phyloP scores from a whole-genome alignment of 2,888 invertebrate species.

The Agelastica alni region DNA sequence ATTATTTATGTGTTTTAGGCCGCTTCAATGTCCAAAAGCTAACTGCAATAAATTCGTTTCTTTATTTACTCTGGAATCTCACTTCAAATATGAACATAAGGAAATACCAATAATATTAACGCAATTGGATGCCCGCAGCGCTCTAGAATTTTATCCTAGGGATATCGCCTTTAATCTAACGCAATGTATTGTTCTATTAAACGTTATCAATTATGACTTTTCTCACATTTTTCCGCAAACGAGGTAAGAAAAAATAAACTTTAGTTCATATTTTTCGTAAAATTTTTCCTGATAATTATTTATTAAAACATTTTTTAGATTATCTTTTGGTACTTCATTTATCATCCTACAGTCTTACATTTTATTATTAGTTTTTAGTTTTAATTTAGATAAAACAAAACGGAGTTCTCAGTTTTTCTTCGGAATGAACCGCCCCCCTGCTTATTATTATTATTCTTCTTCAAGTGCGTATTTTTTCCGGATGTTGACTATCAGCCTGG shows the following conservation, averaged over 20 bases:
- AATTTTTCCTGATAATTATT: too few species aligned
- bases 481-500: too few species aligned
- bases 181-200: slow-evolving; percentile 45
- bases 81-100: slow-evolving; percentile 63
- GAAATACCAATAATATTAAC: slow-evolving; percentile 47
- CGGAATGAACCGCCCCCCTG: too few species aligned
- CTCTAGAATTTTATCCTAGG: slow-evolving; percentile 46
- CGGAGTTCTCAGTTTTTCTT: too few species aligned
- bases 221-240: slow-evolving; percentile 29
- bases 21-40: slow-evolving; percentile 59
- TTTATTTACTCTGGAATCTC: slow-evolving; percentile 59
- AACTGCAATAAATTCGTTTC: slow-evolving; percentile 61
- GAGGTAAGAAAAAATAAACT: slow-evolving; percentile 29
- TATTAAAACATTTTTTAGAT: too few species aligned
- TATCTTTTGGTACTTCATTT: too few species aligned
- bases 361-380: too few species aligned
- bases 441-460: too few species aligned
- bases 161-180: slow-evolving; percentile 44
- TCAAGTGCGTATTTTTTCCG: too few species aligned
- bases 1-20: slow-evolving; percentile 46
- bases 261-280: background rate
- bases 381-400: too few species aligned
- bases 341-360: too few species aligned
- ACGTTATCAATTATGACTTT: slow-evolving; percentile 34
- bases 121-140: slow-evolving; percentile 46